Evolutionary conservation across 2,888 invertebrate genomes (phyloP), one percentile per base, ranked within the genome.

Genomic region (Hypsopygia costalis): DNA sequence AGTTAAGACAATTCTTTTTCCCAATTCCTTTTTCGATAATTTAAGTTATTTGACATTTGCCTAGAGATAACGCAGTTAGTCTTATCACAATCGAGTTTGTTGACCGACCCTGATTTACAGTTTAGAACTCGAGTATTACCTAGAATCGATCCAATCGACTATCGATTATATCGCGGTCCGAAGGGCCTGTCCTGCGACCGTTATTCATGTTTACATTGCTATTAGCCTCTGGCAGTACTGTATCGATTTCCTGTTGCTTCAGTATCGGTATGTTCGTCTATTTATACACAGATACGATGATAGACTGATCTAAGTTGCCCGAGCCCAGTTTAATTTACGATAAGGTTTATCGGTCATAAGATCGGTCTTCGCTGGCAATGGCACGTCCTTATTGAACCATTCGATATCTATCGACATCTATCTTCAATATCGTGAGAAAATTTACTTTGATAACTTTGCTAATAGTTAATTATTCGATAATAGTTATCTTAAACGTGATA

Each of bases 201-300:
- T 58, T 57, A 51, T 46, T 55, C 40, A 45, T 66, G 65, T 70
- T 69, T 69, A 68, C 63, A 52, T 45, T 56, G 58, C 57, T 59
- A 67, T 69, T 69, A 69, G 63, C 62, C 62, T 51, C 61, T 55
- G 57, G 62, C 62, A 60, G 63, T 52, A 54, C n/a, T 25, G n/a
- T 54, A 62, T 66, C 62, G 60, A 68, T 70, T 69, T 71, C 69
- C 72, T 69, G 65, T 64, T 61, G 50, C 62, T 58, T 55, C 51
- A 50, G 43, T 44, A 43, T 22, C 39, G 38, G 33, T 40, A 37
- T 40, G 40, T 35, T 52, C 29, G 36, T 38, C 36, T 48, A 45
- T 45, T 48, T 45, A 43, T 48, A 43, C 41, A 28, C 34, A 38
- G 36, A 40, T 41, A 36, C 36, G 20, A 30, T 21, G n/a, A 36